Conservation (phyloP, 2,113 vertebrate genomes). For the Gymnogyps californianus region DNA sequence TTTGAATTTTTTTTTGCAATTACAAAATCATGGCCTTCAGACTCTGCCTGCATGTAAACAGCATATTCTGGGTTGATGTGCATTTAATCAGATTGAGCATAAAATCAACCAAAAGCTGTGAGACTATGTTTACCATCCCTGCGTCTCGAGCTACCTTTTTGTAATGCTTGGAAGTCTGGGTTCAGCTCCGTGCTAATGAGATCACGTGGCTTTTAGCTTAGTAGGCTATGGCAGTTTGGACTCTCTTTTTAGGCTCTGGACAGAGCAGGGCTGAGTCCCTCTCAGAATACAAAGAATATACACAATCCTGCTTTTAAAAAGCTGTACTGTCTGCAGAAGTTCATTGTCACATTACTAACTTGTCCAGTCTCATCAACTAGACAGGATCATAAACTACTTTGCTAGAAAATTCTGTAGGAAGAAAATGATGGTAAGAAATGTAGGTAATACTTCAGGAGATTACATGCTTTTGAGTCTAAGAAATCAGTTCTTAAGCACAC, state of each 20-base stretch:
- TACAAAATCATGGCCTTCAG: not conserved
- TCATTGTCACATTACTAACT: not conserved
- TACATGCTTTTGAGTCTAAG: not conserved
- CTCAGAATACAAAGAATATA: not conserved
- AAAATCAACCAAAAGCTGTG: not conserved
- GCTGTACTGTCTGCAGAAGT: not conserved
- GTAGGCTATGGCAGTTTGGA: not conserved
- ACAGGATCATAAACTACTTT: not conserved
- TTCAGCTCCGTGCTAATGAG: not conserved
- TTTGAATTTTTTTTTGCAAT: not conserved
- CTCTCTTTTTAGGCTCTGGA: not conserved
- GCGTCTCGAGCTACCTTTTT: not conserved
- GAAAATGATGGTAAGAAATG: not conserved
- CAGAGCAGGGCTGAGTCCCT: not conserved
- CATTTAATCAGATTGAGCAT: not conserved
- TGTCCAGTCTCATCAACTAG: not conserved
- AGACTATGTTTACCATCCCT: not conserved
- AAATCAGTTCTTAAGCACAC: not conserved
- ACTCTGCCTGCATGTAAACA: not conserved
- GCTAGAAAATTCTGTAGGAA: not conserved
- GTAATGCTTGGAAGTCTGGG: not conserved
- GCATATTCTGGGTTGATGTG: not conserved
- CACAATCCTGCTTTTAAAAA: not conserved
- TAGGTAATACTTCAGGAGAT: not conserved
- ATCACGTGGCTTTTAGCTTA: not conserved